phyloP scores from a whole-genome alignment of 2,888 invertebrate genomes.

The Aporophyla lueneburgensis region DNA sequence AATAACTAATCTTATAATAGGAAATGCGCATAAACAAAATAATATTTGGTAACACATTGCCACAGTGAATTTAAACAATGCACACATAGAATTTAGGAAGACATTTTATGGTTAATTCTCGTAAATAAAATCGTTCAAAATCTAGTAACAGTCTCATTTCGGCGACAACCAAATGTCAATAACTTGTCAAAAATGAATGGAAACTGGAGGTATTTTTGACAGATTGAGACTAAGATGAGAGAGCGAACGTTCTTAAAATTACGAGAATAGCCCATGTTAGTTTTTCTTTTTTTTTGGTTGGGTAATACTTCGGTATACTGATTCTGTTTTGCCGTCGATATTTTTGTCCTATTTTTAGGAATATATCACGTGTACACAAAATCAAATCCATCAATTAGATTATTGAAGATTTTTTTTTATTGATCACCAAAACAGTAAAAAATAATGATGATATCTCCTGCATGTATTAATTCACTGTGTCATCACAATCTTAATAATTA shows the following conservation, averaged over 20 bases:
- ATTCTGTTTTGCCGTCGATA: background rate
- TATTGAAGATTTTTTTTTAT: background rate
- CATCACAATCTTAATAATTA: conserved; percentile 60
- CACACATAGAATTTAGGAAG: conserved; percentile 7
- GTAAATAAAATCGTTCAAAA: too few species aligned
- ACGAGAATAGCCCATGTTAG: background rate
- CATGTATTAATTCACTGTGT: conserved; percentile 37
- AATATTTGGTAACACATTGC: conserved; percentile 61
- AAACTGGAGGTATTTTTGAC: too few species aligned
- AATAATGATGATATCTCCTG: background rate
- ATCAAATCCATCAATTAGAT: background rate
- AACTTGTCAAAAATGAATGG: too few species aligned
- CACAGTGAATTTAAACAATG: conserved; percentile 38
- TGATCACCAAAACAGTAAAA: background rate
- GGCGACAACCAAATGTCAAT: too few species aligned
- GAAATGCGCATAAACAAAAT: conserved; percentile 50
- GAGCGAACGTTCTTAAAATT: too few species aligned
- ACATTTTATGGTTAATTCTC: background rate
- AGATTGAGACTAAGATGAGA: too few species aligned
- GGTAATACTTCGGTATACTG: background rate
- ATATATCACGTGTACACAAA: background rate
- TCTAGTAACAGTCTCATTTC: too few species aligned
- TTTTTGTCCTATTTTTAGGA: background rate
- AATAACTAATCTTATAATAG: conserved; percentile 47
- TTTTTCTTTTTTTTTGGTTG: background rate